These are phyloP conservation scores for Eulithis testata DNA, from an alignment of 2,888 invertebrate genomes.

Conservation along the genomic window DNA sequence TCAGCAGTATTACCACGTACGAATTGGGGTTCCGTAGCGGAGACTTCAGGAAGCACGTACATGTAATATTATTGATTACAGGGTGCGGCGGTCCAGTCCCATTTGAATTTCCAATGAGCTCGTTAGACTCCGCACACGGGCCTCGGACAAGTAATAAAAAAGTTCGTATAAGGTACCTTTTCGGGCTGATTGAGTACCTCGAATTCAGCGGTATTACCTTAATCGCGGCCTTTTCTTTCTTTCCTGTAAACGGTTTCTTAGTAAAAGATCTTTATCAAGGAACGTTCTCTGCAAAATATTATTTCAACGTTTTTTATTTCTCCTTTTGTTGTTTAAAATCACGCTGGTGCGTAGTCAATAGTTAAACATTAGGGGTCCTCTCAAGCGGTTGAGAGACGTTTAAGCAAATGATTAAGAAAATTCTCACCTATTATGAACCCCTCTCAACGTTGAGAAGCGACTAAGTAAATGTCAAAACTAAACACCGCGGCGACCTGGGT, in stretches of 20 bases:
- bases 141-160: constrained; percentile 70
- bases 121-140: constrained; percentile 74
- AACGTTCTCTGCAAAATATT: background rate
- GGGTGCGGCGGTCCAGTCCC: constrained; percentile 73
- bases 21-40: constrained; percentile 52
- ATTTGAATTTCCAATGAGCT: constrained; percentile 85
- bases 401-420: too few relatives aligned
- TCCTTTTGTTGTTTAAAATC: too few relatives aligned
- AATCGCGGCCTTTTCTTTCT: constrained; percentile 53
- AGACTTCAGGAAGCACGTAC: constrained; percentile 78
- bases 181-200: constrained; percentile 66
- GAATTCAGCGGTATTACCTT: constrained; percentile 58
- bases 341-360: too few relatives aligned
- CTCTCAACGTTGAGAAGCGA: too few relatives aligned
- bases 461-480: too few relatives aligned
- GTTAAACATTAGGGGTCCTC: too few relatives aligned
- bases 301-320: background rate
- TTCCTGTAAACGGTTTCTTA: constrained; percentile 47
- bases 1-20: constrained; percentile 47
- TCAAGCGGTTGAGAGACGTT: too few relatives aligned
- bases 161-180: constrained; percentile 62
- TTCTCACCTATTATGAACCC: too few relatives aligned
- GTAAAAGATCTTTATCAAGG: constrained; percentile 34
- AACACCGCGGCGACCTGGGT: too few relatives aligned
- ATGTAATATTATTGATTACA: constrained; percentile 83